phyloP scores from a whole-genome alignment of 2,797 vertebrate species.

The Carapus acus region DNA sequence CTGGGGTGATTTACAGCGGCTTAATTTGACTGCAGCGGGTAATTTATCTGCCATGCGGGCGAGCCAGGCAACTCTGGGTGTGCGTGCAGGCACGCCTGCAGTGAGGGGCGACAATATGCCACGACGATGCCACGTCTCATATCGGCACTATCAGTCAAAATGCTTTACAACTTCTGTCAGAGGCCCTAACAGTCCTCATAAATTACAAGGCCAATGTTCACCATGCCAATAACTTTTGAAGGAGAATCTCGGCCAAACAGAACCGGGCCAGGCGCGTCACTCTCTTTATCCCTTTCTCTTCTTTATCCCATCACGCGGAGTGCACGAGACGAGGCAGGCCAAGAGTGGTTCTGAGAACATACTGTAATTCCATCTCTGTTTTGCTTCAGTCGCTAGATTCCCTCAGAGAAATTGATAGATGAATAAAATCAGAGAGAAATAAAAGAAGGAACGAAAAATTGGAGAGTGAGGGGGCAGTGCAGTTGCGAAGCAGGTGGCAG shows the following conservation, averaged over 20 bases:
- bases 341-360: too few species aligned
- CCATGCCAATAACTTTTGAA: slow-evolving; percentile 74
- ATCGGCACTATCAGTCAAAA: slow-evolving; percentile 71
- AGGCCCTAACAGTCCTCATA: slow-evolving; percentile 66
- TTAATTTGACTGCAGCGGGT: slow-evolving; percentile 69
- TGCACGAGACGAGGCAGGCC: slow-evolving; percentile 26
- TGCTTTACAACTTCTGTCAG: slow-evolving; percentile 74
- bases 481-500: slow-evolving; percentile 52
- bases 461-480: slow-evolving; percentile 43
- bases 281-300: too few species aligned
- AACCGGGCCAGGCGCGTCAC: slow-evolving; percentile 38
- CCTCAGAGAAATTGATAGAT: too few species aligned
- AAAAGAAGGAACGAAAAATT: too few species aligned
- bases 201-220: slow-evolving; percentile 68
- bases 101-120: slow-evolving; percentile 63
- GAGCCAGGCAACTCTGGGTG: slow-evolving; percentile 54
- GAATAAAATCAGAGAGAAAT: too few species aligned
- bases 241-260: slow-evolving; percentile 62
- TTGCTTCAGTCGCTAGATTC: too few species aligned
- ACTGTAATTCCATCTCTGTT: too few species aligned
- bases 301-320: too few species aligned
- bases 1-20: slow-evolving; percentile 67
- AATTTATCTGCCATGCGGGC: slow-evolving; percentile 68
- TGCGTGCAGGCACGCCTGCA: slow-evolving; percentile 48
- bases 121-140: slow-evolving; percentile 69